Percentiles rank a stretch among this genome's conserved stretches.
Conservation (phyloP, 2,113 vertebrate genomes). For the Eolophus roseicapilla region DNA sequence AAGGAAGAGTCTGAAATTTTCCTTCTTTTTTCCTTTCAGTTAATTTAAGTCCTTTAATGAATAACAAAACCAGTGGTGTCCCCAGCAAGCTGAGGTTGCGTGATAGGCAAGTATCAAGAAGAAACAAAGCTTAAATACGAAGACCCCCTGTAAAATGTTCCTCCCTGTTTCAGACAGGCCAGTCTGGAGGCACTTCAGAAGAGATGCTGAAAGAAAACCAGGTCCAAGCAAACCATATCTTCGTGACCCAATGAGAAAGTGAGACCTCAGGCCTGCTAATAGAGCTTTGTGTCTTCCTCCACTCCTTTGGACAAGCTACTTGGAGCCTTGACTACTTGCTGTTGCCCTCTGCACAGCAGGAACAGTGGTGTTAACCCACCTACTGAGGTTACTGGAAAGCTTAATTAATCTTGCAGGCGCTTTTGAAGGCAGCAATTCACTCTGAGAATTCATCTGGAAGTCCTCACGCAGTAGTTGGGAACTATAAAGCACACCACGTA, state of each 20-base stretch:
- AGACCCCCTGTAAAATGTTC: background rate
- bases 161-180: background rate
- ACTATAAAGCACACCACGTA: background rate
- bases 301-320: background rate
- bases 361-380: background rate
- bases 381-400: background rate
- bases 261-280: background rate
- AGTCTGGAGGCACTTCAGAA: background rate
- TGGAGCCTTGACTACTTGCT: background rate
- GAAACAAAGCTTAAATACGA: background rate
- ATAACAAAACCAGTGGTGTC: constrained; percentile 72
- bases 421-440: background rate
- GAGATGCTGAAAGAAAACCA: background rate
- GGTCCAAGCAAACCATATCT: background rate
- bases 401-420: background rate
- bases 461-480: constrained; percentile 10
- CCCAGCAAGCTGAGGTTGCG: background rate
- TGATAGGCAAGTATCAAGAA: constrained; percentile 16
- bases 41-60: constrained; percentile 69
- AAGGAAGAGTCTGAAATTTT: constrained; percentile 60
- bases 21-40: constrained; percentile 15
- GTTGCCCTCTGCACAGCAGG: background rate
- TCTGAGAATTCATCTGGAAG: constrained; percentile 35
- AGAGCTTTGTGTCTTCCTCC: background rate
- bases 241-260: background rate